These are phyloP conservation scores for Lutjanus campechanus DNA, from an alignment of 2,797 vertebrate genomes.

Conservation along the genomic window DNA sequence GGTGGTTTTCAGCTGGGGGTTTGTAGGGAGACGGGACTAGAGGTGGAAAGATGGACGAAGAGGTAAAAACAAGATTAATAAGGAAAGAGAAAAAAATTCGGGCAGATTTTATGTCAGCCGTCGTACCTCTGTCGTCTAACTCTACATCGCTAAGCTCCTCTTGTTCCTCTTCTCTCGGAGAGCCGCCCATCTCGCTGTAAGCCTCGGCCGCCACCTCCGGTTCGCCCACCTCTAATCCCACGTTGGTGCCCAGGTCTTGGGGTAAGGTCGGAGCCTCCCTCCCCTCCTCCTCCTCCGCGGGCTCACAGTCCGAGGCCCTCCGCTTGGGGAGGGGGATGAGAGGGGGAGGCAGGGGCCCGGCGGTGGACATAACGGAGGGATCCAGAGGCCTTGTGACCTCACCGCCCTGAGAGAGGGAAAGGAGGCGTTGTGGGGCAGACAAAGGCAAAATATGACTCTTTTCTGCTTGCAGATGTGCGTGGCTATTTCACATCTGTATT, in stretches of 20 bases:
- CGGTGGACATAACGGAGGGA: conserved; percentile 55
- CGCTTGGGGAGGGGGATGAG: conserved; percentile 89
- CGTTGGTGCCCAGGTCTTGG: conserved; percentile 70
- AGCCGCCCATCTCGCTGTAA: conserved; percentile 79
- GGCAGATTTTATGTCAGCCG: not conserved
- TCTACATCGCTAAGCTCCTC: conserved; percentile 67
- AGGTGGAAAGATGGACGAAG: conserved; percentile 22
- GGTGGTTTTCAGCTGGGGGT: conserved; percentile 46
- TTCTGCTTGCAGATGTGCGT: not conserved
- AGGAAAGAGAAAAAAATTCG: not conserved
- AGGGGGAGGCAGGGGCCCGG: conserved; percentile 85
- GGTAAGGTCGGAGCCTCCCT: conserved; percentile 82
- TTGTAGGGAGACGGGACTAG: conserved; percentile 57
- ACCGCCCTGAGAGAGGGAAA: conserved; percentile 82
- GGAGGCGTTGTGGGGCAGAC: not conserved
- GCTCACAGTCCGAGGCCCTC: conserved; percentile 77
- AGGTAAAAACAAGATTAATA: not conserved
- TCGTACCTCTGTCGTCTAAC: conserved; percentile 64
- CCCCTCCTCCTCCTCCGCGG: conserved; percentile 84
- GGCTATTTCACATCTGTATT: not conserved
- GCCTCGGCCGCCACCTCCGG: conserved; percentile 86
- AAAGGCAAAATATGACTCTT: not conserved
- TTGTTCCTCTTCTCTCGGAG: conserved; percentile 60
- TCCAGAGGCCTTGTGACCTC: conserved; percentile 87
- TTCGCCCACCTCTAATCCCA: conserved; percentile 68